These are phyloP conservation scores for Heliconius hewitsoni DNA, from an alignment of 1,140 invertebrate genomes.

Conservation along the genomic window DNA sequence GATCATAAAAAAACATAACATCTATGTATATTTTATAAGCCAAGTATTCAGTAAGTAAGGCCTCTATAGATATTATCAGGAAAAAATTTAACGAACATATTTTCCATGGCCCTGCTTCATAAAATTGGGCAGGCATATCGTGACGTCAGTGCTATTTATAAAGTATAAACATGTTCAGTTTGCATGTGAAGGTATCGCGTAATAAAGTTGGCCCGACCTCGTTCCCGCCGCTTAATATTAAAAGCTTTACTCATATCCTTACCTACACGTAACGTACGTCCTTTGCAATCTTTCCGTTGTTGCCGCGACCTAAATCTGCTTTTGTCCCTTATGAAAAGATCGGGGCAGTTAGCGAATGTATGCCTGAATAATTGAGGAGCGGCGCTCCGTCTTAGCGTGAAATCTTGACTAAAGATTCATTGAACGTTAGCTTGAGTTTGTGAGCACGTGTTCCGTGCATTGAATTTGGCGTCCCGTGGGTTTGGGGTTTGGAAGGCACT, in stretches of 20 bases:
- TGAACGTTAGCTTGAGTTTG: constrained; percentile 49
- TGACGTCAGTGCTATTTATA: constrained; percentile 40
- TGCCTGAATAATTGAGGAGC: constrained; percentile 74
- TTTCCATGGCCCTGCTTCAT: not conserved
- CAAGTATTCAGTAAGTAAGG: too few species aligned
- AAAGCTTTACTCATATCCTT: constrained; percentile 61
- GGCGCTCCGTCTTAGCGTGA: constrained; percentile 56
- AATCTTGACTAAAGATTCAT: constrained; percentile 69
- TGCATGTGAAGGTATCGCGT: constrained; percentile 53
- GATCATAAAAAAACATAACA: too few species aligned
- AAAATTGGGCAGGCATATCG: constrained; percentile 18
- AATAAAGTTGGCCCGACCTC: constrained; percentile 55
- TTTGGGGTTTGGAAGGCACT: not conserved
- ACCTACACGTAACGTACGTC: constrained; percentile 57
- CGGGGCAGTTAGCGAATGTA: constrained; percentile 64
- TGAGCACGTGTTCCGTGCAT: constrained; percentile 47
- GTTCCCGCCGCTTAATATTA: constrained; percentile 61
- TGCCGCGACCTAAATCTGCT: constrained; percentile 68
- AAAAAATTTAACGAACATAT: not conserved
- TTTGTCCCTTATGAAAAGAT: constrained; percentile 75
- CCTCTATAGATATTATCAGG: not conserved
- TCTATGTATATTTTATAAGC: too few species aligned
- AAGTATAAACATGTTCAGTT: constrained; percentile 42
- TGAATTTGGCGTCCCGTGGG: not conserved
- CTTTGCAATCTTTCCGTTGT: constrained; percentile 74